These are phyloP conservation scores for Muraenolepis orangiensis DNA, from an alignment of 2,797 vertebrate genomes.

Conservation along the genomic window DNA sequence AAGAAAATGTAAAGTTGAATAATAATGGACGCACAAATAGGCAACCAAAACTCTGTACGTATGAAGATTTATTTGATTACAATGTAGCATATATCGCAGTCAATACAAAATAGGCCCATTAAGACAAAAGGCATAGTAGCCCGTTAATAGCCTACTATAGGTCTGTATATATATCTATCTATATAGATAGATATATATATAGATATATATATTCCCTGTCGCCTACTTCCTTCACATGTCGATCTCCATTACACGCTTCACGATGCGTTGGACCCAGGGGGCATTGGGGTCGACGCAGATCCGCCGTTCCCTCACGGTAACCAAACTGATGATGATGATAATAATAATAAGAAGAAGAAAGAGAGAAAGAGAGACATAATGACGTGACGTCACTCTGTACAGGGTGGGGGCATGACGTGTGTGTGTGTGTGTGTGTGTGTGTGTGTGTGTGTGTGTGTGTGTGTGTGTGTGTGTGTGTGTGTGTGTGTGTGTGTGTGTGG, in stretches of 20 bases:
- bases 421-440: too few relatives aligned
- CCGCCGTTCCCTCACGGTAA: neutral
- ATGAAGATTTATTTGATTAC: neutral
- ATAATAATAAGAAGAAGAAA: neutral
- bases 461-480: too few relatives aligned
- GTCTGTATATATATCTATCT: too few relatives aligned
- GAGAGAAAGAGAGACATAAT: neutral
- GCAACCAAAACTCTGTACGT: neutral
- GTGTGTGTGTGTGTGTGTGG: too few relatives aligned
- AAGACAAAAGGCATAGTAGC: neutral
- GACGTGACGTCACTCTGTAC: too few relatives aligned
- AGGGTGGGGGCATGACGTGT: too few relatives aligned
- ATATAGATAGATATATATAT: too few relatives aligned
- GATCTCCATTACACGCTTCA: constrained; percentile 9
- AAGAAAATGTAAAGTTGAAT: neutral
- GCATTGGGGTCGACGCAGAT: constrained; percentile 34
- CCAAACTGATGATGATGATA: too few relatives aligned
- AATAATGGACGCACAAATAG: neutral
- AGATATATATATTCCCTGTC: too few relatives aligned
- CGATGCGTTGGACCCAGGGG: constrained; percentile 27
- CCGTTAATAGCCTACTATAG: neutral
- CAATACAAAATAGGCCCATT: neutral
- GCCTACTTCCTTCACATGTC: too few relatives aligned
- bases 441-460: too few relatives aligned
- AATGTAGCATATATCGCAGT: neutral